phyloP scores from a whole-genome alignment of 2,888 invertebrate species.

The Timema cristinae region DNA sequence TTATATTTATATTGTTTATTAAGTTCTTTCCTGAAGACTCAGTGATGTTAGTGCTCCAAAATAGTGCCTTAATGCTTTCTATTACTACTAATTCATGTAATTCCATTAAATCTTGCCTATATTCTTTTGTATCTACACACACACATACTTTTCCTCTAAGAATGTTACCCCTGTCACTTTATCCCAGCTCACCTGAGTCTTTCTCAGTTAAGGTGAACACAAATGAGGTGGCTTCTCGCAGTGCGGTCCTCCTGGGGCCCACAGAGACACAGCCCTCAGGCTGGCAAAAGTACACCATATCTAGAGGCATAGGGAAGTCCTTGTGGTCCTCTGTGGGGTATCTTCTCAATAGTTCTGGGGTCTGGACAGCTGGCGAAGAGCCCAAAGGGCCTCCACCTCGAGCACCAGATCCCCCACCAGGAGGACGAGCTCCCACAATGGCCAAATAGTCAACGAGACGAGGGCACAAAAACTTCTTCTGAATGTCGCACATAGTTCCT shows the following conservation, averaged over 20 bases:
- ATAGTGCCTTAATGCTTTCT: no score
- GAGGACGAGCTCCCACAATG: slow-evolving; percentile 87
- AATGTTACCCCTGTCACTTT: no score
- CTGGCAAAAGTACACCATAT: slow-evolving; percentile 99
- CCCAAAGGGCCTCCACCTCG: slow-evolving; percentile 56
- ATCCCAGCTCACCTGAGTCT: slow-evolving; percentile 71
- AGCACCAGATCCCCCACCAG: slow-evolving; percentile 59
- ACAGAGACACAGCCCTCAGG: slow-evolving; percentile 96
- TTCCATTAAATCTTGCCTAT: no score
- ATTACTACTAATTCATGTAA: no score
- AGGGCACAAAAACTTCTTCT: slow-evolving; percentile 78
- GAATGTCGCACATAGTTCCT: slow-evolving; percentile 50
- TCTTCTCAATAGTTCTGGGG: slow-evolving; percentile 90
- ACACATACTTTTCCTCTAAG: no score
- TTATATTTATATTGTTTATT: no score
- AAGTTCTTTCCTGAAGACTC: no score
- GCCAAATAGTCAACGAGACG: slow-evolving; percentile 94
- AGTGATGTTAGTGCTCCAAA: no score
- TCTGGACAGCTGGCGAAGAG: slow-evolving; percentile 54
- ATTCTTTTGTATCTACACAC: no score
- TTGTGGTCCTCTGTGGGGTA: slow-evolving; percentile 94
- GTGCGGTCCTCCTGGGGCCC: slow-evolving; percentile 77
- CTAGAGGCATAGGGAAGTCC: slow-evolving; percentile 95
- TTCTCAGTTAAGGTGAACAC: slow-evolving; percentile 98
- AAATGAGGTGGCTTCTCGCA: slow-evolving; percentile 91